Conservation (phyloP, 1,140 invertebrate genomes). For the Bombus affinis region DNA sequence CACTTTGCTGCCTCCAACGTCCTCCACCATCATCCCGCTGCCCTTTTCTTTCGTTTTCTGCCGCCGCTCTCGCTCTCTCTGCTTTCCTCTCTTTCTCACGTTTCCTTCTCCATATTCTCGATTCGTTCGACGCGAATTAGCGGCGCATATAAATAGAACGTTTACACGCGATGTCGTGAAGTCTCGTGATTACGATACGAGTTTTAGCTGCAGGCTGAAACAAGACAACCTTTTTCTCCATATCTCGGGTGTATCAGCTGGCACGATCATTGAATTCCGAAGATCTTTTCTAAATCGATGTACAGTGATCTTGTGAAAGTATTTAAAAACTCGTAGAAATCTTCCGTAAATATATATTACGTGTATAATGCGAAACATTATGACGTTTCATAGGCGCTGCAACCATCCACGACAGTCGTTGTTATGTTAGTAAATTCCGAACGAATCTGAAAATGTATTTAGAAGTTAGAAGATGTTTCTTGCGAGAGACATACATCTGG, state of each 20-base stretch:
- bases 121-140: conserved; percentile 52
- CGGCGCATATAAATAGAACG: conserved; percentile 57
- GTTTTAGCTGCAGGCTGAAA: background rate
- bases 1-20: conserved; percentile 40
- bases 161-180: conserved; percentile 42
- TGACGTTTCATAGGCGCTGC: too few relatives aligned
- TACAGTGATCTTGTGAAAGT: too few relatives aligned
- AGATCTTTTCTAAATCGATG: background rate
- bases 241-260: background rate
- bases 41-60: conserved; percentile 32
- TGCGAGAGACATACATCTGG: too few relatives aligned
- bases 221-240: background rate
- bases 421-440: too few relatives aligned
- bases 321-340: too few relatives aligned
- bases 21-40: conserved; percentile 37
- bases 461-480: too few relatives aligned
- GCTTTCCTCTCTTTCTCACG: background rate
- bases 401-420: too few relatives aligned
- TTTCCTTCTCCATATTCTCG: background rate
- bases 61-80: too few relatives aligned
- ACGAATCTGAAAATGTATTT: too few relatives aligned
- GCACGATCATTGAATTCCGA: background rate
- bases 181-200: conserved; percentile 34
- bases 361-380: too few relatives aligned
- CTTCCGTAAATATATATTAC: too few relatives aligned